Percentiles rank a stretch among this genome's conserved stretches.
Evolutionary conservation across 1,140 invertebrate species (phyloP).

Genomic region (Aricia agestis): DNA sequence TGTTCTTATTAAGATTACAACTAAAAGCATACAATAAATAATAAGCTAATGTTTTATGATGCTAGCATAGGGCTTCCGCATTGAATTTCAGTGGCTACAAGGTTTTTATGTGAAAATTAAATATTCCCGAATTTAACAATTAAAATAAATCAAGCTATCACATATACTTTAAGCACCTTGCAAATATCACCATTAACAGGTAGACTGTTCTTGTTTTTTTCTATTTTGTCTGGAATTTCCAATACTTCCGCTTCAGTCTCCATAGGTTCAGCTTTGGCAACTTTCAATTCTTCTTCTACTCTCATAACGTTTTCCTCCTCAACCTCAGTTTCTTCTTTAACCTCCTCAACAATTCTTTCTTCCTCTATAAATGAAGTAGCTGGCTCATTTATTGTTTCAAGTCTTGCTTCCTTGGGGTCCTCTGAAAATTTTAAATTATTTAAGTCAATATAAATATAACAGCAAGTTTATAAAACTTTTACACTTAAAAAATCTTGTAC

Average conservation of each 20-base stretch:
- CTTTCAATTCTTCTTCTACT: constrained; percentile 3
- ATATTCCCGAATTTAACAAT: background rate
- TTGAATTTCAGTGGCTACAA: no score
- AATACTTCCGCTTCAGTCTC: constrained; percentile 53
- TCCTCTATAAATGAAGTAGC: background rate
- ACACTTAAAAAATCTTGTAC: no score
- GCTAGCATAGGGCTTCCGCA: no score
- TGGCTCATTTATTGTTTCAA: background rate
- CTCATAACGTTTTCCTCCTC: constrained; percentile 28
- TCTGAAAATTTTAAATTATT: constrained; percentile 17
- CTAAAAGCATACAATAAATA: no score
- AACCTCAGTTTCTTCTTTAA: constrained; percentile 14
- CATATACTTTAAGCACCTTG: constrained; percentile 38
- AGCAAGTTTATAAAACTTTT: no score
- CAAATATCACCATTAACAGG: constrained; percentile 56
- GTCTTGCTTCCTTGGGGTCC: constrained; percentile 15
- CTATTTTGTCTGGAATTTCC: constrained; percentile 41
- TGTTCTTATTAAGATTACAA: no score
- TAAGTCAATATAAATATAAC: no score
- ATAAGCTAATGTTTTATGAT: no score
- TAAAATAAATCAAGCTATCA: background rate
- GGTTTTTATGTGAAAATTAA: no score
- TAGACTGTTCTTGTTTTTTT: constrained; percentile 46
- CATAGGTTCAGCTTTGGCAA: background rate
- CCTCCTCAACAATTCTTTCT: constrained; percentile 18